Base-by-base conservation (phyloP, 2,888 invertebrate species). In the Hesperia comma region DNA sequence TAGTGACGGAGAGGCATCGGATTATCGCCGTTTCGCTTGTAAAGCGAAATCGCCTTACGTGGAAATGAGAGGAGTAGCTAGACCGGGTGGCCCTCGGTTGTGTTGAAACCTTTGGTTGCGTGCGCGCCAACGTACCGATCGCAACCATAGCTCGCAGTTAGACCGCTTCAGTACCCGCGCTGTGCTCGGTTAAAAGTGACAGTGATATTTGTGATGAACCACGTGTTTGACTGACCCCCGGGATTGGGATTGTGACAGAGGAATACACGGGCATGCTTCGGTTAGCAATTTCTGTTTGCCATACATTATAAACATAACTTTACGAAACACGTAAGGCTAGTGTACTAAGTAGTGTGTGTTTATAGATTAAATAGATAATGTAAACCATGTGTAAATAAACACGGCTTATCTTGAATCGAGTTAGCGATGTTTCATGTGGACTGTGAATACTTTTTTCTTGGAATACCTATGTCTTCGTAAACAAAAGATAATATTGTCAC, bases 31-130 rank as follows among this genome's bases (percentile, higher is more conserved):
- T 88, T 81, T 84, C 86, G 71, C 60, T 58, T 68, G 68, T 67
- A 32, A 61, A 70, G 63, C 54, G 70, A 43, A 43, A 40, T 19
- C 32, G 41, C 43, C 33, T 63, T 70, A 73, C 58, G 90, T 76
- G 78, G 58, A 79, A 91, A 78, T 72, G 89, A 85, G 90, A 88
- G 75, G 74, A 71, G 62, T 66, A 79, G 67, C 55, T 60, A 67
- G 33, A 56, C 72, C 71, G 71, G 74, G 74, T 73, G 75, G 77
- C 78, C 83, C 83, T 85, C 85, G 84, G 83, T 82, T 77, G 80
- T 91, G 88, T 88, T 77, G 91, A 87, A 88, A 92, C 85, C 83
- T 79, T 79, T 72, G 83, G 84, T 86, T 88, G 89, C 87, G 82
- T 81, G 85, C 87, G 84, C 79, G 71, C 70, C 71, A 17, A 78